phyloP scores from a whole-genome alignment of 2,888 invertebrate species.

The Nowickia ferox region DNA sequence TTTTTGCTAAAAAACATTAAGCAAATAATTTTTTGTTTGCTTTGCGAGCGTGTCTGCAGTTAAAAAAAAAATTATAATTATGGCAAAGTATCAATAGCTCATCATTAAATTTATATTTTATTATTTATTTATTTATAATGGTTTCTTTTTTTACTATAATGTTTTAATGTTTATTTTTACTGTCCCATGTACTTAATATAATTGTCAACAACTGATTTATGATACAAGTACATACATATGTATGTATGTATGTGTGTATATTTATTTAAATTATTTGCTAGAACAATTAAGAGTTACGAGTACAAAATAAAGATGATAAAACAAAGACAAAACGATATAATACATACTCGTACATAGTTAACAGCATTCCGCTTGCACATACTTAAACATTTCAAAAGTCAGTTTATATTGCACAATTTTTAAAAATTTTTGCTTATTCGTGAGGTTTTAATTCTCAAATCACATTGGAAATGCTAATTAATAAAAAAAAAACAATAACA shows the following conservation, averaged over 20 bases:
- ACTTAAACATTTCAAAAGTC: slow-evolving; percentile 8
- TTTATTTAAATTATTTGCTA: slow-evolving; percentile 16
- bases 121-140: slow-evolving; percentile 19
- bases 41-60: neutral
- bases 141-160: neutral
- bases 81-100: neutral
- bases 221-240: neutral
- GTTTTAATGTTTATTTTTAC: slow-evolving; percentile 21
- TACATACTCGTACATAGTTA: no score
- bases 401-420: neutral
- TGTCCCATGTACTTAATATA: slow-evolving; percentile 39
- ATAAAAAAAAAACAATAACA: neutral
- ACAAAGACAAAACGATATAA: neutral
- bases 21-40: neutral
- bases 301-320: neutral
- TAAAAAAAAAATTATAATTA: neutral
- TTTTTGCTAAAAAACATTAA: neutral
- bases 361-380: neutral
- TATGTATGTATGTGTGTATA: neutral
- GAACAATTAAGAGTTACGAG: neutral
- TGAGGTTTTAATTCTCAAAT: slow-evolving; percentile 49
- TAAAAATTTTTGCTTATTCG: slow-evolving; percentile 3
- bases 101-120: neutral
- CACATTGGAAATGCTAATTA: slow-evolving; percentile 29
- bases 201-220: slow-evolving; percentile 60